Percentiles rank a stretch among this genome's conserved stretches.
Conservation (phyloP, 2,797 vertebrate species). For the Cottoperca gobio region DNA sequence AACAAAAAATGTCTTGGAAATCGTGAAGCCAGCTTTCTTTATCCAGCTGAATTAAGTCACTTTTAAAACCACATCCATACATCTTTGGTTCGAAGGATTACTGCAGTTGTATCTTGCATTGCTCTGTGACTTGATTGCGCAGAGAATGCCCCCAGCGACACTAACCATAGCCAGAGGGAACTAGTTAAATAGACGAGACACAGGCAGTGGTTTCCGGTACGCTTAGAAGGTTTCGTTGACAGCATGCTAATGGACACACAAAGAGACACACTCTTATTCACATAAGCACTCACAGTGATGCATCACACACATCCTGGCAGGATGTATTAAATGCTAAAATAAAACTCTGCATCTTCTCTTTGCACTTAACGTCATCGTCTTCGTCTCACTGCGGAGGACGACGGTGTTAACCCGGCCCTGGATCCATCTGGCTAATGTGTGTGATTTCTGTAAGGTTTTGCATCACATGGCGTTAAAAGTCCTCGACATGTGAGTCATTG, state of each 20-base stretch:
- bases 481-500: constrained; percentile 26
- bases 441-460: constrained; percentile 33
- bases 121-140: background rate
- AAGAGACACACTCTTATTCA: background rate
- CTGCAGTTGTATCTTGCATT: constrained; percentile 31
- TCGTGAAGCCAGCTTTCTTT: constrained; percentile 20
- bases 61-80: constrained; percentile 19
- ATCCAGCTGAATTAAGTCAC: constrained; percentile 27
- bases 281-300: background rate
- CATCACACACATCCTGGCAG: constrained; percentile 3
- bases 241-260: constrained; percentile 27
- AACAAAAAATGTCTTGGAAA: constrained; percentile 46
- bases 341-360: constrained; percentile 18
- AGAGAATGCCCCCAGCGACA: constrained; percentile 17
- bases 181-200: constrained; percentile 48
- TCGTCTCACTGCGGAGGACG: constrained; percentile 20
- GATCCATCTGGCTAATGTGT: constrained; percentile 26
- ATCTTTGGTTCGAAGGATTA: constrained; percentile 21
- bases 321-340: constrained; percentile 20
- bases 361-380: constrained; percentile 15
- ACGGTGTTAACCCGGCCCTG: background rate
- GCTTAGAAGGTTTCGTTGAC: constrained; percentile 57
- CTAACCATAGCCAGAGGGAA: constrained; percentile 52
- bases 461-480: constrained; percentile 47
- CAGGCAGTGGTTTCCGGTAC: constrained; percentile 58